Percentiles rank a stretch among this genome's conserved stretches.
Evolutionary conservation across 2,888 invertebrate species (phyloP).

Genomic region (Gastrophysa polygoni): DNA sequence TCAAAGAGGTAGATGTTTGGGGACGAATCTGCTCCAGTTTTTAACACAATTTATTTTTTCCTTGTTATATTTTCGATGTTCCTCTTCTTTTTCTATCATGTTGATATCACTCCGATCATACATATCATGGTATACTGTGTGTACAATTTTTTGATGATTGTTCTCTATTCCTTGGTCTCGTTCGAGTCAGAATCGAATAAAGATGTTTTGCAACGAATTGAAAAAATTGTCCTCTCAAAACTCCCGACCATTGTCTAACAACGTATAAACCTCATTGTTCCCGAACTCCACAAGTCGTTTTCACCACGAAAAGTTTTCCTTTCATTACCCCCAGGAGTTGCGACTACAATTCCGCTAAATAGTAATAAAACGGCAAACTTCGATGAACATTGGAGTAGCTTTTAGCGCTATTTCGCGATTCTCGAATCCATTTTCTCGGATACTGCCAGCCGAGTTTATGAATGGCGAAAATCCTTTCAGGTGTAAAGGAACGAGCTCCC

Average conservation of each 20-base stretch:
- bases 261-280: neutral
- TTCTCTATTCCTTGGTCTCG: too few relatives aligned
- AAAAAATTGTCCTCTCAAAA: too few relatives aligned
- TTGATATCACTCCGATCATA: too few relatives aligned
- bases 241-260: neutral
- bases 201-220: too few relatives aligned
- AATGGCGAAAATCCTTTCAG: neutral
- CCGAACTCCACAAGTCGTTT: neutral
- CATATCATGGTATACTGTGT: too few relatives aligned
- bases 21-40: too few relatives aligned
- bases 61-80: too few relatives aligned
- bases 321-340: slow-evolving; percentile 10
- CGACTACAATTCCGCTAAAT: neutral
- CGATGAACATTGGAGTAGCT: slow-evolving; percentile 5
- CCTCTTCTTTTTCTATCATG: too few relatives aligned
- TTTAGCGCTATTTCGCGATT: neutral
- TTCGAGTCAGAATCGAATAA: too few relatives aligned
- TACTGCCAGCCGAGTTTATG: neutral
- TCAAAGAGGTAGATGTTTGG: too few relatives aligned
- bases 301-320: neutral
- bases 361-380: slow-evolving; percentile 12
- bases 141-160: too few relatives aligned
- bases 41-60: too few relatives aligned
- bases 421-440: neutral
- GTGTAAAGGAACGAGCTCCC: neutral